Evolutionary conservation across 2,888 invertebrate species (phyloP).

Genomic region (Coenonympha glycerion): DNA sequence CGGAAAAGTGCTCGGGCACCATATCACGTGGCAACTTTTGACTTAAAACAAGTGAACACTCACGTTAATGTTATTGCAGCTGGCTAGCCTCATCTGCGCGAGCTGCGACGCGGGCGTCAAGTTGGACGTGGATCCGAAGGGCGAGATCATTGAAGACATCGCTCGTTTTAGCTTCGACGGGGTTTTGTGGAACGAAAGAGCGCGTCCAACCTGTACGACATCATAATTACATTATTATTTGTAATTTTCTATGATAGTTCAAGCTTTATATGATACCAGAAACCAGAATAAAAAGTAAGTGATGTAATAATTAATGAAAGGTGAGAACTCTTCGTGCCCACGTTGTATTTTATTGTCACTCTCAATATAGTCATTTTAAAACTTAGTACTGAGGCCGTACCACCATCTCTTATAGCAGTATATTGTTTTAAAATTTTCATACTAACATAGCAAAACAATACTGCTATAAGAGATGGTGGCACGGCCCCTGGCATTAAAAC

Average conservation of each 20-base stretch:
- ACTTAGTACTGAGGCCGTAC: no score
- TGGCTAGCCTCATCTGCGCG: constrained; percentile 89
- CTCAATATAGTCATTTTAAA: no score
- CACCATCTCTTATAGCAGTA: no score
- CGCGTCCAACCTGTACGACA: constrained; percentile 83
- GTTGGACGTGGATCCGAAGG: constrained; percentile 89
- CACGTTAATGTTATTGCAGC: constrained; percentile 90
- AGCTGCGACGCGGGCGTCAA: constrained; percentile 88
- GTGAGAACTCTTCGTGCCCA: no score
- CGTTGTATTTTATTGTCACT: no score
- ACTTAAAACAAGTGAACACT: constrained; percentile 44
- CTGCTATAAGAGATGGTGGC: no score
- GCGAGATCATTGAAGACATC: constrained; percentile 95
- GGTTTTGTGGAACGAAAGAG: constrained; percentile 96
- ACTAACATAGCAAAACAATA: no score
- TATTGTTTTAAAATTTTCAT: no score
- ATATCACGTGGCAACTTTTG: background rate
- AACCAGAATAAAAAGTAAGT: constrained; percentile 4
- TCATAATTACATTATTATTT: background rate
- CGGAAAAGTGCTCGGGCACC: no score
- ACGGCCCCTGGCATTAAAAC: no score
- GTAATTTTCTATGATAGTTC: no score
- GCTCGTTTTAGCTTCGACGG: constrained; percentile 95
- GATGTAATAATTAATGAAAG: no score
- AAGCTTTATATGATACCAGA: background rate